phyloP scores from a whole-genome alignment of 2,888 invertebrate genomes.

The Limnephilus auricula region DNA sequence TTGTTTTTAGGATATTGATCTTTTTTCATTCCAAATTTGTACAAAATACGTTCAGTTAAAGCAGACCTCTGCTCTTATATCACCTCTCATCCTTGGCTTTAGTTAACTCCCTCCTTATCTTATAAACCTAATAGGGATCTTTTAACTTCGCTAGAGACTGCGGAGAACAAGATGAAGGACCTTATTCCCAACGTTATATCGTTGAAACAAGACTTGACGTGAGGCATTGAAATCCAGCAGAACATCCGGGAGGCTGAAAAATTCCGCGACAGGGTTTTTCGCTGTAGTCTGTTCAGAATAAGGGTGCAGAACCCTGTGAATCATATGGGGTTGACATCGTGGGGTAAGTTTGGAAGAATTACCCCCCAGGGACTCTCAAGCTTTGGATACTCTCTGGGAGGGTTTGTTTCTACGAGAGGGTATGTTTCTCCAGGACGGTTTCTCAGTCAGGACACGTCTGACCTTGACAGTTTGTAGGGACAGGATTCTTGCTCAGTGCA shows the following conservation, averaged over 20 bases:
- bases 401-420: neutral
- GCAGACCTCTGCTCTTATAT: neutral
- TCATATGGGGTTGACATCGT: slow-evolving; percentile 55
- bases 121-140: slow-evolving; percentile 33
- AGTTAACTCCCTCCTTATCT: slow-evolving; percentile 33
- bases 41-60: neutral
- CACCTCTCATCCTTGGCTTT: slow-evolving; percentile 12
- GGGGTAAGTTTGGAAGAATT: slow-evolving; percentile 51
- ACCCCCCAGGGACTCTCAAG: slow-evolving; percentile 55
- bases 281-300: neutral
- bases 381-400: slow-evolving; percentile 35
- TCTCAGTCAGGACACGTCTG: slow-evolving; percentile 59
- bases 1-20: neutral
- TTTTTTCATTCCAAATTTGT: neutral
- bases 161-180: slow-evolving; percentile 21
- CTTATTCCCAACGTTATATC: neutral
- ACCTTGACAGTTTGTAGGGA: slow-evolving; percentile 57
- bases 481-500: slow-evolving; percentile 39
- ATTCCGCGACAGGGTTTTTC: neutral
- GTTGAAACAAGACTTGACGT: neutral
- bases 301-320: slow-evolving; percentile 38
- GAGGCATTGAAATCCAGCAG: neutral
- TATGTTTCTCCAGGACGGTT: slow-evolving; percentile 7
- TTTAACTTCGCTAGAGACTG: slow-evolving; percentile 38
- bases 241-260: neutral